A percentile compares a stretch with the other conserved stretches of the same genome.
phyloP scores from a whole-genome alignment of 2,797 vertebrate genomes.

The Cynopterus sphinx region DNA sequence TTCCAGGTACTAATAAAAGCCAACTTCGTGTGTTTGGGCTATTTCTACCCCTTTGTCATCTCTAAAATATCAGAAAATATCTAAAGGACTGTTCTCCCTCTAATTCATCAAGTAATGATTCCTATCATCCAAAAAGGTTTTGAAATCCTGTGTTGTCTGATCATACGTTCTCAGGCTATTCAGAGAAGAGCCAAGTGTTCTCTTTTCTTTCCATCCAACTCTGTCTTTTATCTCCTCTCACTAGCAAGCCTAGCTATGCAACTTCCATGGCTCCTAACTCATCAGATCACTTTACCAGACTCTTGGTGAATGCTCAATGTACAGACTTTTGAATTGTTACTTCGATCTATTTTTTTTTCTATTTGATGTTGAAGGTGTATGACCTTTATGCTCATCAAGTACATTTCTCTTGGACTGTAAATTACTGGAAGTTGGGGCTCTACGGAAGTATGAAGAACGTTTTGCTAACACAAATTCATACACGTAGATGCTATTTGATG shows the following conservation, averaged over 20 bases:
- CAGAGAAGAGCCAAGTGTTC: constrained; percentile 19
- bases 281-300: neutral
- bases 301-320: neutral
- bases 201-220: neutral
- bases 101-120: constrained; percentile 24
- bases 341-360: neutral
- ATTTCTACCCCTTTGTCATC: neutral
- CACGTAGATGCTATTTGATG: neutral
- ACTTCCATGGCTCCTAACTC: neutral
- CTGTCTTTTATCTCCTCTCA: neutral
- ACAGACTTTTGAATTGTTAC: neutral
- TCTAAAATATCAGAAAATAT: constrained; percentile 4
- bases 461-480: neutral
- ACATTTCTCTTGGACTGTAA: neutral
- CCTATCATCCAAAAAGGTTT: neutral
- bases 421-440: constrained; percentile 10
- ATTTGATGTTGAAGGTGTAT: neutral
- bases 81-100: neutral
- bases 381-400: neutral
- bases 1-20: constrained; percentile 31
- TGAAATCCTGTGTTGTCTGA: neutral
- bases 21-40: neutral
- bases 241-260: neutral
- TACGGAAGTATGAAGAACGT: neutral
- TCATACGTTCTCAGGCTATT: neutral